Base-by-base conservation (phyloP, 2,797 vertebrate genomes). In the Thripadectes ignobilis region DNA sequence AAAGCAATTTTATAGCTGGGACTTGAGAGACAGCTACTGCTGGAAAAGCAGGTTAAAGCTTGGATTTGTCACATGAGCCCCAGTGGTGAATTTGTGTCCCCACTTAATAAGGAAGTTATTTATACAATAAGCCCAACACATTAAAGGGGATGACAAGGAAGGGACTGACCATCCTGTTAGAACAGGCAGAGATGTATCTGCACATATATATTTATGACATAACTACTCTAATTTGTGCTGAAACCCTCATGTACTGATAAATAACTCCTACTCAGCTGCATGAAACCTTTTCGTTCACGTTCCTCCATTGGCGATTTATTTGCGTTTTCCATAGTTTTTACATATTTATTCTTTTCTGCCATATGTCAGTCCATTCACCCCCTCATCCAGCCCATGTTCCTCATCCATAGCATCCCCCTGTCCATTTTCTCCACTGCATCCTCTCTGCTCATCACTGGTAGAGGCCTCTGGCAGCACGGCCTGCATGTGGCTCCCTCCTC, bases 401-500 rank as follows among this genome's bases (percentile, higher is more conserved):
- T 94, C 96, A 97, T 95, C 96, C 95, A 10, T 46, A 90, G 95
- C 66, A 51, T 97, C 69, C 83, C 89, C 95, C 88, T 86, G 71
- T 49, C 92, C 95, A 96, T 88, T 92, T 96, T 72, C 75, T 96
- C 93, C 65, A 85, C 96, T 85, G 94, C 94, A 81, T 92, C 96
- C 94, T 97, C 95, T 96, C 86, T 96, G 95, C 96, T 96, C 97
- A 97, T 96, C 97, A 92, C 91, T 83, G 96, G 96, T 98, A 97
- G 87, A 97, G 98, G 98, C 97, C 92, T 92, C 98, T 95, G 97
- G 98, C 97, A 98, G 98, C 98, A 97, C 97, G 91, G 97, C 98
- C 98, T 98, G 99, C 99, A 99, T 98, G 98, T 98, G 95, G 98
- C 98, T 97, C 95, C 95, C 97, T 97, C 97, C 95, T 98, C 97